Evolutionary conservation across 2,797 vertebrate species (phyloP).

Genomic region (Tokudaia muenninki): DNA sequence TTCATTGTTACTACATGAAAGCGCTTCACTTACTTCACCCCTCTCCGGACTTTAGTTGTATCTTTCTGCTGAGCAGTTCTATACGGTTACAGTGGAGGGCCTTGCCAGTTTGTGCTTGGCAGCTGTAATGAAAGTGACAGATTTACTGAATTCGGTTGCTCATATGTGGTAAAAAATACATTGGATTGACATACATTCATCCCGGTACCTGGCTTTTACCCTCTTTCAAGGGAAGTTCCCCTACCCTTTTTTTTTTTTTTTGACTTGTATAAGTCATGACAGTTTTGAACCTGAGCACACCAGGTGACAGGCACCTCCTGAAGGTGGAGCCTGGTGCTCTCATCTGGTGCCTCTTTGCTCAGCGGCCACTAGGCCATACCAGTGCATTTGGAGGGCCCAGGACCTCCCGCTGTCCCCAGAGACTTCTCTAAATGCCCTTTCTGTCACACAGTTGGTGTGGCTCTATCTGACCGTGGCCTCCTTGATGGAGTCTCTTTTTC

Average conservation of each 20-base stretch:
- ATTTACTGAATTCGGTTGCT: constrained; percentile 22
- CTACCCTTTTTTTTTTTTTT: not conserved
- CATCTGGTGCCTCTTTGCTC: not conserved
- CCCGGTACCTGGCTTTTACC: not conserved
- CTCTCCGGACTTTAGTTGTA: not conserved
- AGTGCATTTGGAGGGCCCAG: too few relatives aligned
- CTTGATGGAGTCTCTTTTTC: not conserved
- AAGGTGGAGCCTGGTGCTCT: not conserved
- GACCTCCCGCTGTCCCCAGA: not conserved
- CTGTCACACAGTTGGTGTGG: rapidly evolving
- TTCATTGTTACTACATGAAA: not conserved
- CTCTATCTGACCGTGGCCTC: not conserved
- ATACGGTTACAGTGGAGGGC: not conserved
- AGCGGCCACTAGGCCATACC: not conserved
- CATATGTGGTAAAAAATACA: not conserved
- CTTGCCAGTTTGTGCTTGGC: not conserved
- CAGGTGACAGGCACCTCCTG: not conserved
- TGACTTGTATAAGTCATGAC: not conserved
- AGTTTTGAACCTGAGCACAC: not conserved
- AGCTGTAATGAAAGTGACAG: not conserved
- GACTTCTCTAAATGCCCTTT: not conserved
- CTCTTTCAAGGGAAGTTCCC: not conserved
- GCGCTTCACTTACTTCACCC: too few relatives aligned
- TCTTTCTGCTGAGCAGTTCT: not conserved
- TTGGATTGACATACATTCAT: not conserved